Base-by-base conservation (phyloP, 2,113 vertebrate species). In the Nestor notabilis region DNA sequence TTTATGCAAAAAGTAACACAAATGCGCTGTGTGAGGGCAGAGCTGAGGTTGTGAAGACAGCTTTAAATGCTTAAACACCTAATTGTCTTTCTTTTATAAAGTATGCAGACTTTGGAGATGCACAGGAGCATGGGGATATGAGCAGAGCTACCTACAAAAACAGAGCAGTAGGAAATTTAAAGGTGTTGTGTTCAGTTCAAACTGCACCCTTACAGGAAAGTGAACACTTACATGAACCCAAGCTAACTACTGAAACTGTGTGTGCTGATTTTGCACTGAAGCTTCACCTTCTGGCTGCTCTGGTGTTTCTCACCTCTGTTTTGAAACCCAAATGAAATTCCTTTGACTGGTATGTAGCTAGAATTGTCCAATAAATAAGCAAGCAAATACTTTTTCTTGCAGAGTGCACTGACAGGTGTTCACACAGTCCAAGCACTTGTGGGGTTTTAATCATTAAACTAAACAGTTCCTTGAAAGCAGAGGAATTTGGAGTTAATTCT, bases 361-460 rank as follows among this genome's bases (percentile, higher is more conserved):
- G 25, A 69, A 44, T 82, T 92, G 94, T 95, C 91, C 82, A 85
- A 93, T 90, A 92, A 95, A 94, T 77, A 86, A 96, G 41, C 52
- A 76, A 92, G 44, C 72, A 69, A 94, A 84, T 71, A 87, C 37
- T 17, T 89, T 82, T 78, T 92, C 56, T 89, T 84, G 29, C 65
- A 58, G 69, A 89, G 69, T 49, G 29, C 47, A 9, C 77, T 65
- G 61, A 90, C 88, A 95, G 90, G 89, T 97, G 92, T 91, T 96
- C 92, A 92, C 74, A 92, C 89, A 91, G 52, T 53, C 87, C 52
- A 65, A 75, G 65, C 87, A 33, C 86, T 95, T 46, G 21, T 28
- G 80, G 75, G 52, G 75, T 88, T 96, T 95, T 96, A 97, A 95
- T 96, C 69, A 95, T 96, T 93, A 95, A 97, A 82, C 91, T 83